Evolutionary conservation across 2,888 invertebrate species (phyloP), one percentile per base, ranked within the genome.

Genomic region (Magallana nippona): DNA sequence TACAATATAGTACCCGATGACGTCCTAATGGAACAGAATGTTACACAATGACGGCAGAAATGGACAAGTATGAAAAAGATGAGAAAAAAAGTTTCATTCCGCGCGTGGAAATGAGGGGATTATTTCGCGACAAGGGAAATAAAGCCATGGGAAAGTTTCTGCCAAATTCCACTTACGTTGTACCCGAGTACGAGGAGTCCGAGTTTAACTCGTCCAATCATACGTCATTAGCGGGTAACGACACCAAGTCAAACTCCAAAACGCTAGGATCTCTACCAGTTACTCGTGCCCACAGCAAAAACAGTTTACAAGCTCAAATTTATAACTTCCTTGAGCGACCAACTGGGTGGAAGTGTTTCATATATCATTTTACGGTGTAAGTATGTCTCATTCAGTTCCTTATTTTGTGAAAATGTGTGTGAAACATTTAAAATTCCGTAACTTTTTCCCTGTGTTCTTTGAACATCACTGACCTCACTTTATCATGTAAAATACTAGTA

Each of bases 281-380:
- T 8, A 79, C 81, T 13, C 22, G 79, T 32, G 79, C 71, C n/a
- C 55, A 83, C 56, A 82, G 82, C 55, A 79, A 82, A 27, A 86
- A 27, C 22, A 79, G 91, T 10, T 62, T 96, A 91, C 96, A 97
- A 94, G 96, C 96, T 90, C 95, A 96, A 91, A 96, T 97, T 84
- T 97, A 97, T 94, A 96, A 97, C 92, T 97, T 97, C 94, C 95
- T 97, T 89, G 97, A 97, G 93, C 96, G 97, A 93, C 97, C 97
- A 2, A 96, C 96, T 27, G 97, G 97, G 84, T 97, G 97, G 97
- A 95, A 96, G 91, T 97, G 97, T 94, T 97, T 97, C 95, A 94
- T 96, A 92, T 97, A 97, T 95, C 97, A 97, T 95, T 96, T 96
- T 95, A 96, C 96, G 92, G 96, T 96, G 97, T 96, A 95, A 96